phyloP scores from a whole-genome alignment of 2,888 invertebrate genomes.

The Prenolepis imparis region DNA sequence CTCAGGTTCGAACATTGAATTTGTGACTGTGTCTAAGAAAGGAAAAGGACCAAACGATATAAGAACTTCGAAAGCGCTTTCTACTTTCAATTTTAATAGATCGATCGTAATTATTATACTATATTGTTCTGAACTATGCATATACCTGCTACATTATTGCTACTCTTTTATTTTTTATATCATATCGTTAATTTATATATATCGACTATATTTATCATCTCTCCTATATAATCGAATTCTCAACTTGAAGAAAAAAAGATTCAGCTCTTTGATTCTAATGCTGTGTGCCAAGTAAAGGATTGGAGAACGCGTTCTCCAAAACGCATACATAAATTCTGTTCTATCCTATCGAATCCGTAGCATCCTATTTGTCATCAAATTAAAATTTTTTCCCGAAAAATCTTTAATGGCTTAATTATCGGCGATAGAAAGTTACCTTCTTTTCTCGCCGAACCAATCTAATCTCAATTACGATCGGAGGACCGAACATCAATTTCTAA shows the following conservation, averaged over 20 bases:
- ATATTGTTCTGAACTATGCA: not conserved
- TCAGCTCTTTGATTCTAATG: not conserved
- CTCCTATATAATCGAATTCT: not conserved
- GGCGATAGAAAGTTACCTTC: not conserved
- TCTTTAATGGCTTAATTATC: conserved; percentile 36
- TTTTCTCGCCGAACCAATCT: conserved; percentile 16
- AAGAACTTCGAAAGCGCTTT: not conserved
- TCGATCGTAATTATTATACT: not conserved
- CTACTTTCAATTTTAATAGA: not conserved
- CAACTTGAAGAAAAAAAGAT: not conserved
- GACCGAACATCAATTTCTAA: conserved; percentile 60
- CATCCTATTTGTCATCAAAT: not conserved
- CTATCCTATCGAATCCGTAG: not conserved
- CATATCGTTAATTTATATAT: not conserved
- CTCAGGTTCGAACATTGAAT: conserved; percentile 24
- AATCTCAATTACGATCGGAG: conserved; percentile 48
- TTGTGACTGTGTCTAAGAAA: conserved; percentile 31
- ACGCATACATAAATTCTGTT: not conserved
- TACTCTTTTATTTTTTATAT: conserved; percentile 6
- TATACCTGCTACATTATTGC: not conserved
- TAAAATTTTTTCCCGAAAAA: not conserved
- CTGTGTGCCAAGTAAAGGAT: not conserved
- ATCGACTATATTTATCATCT: not conserved
- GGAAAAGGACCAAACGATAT: not conserved
- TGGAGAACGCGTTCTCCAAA: too few relatives aligned